Base-by-base conservation (phyloP, 2,888 invertebrate species). In the Harpalus rubripes region DNA sequence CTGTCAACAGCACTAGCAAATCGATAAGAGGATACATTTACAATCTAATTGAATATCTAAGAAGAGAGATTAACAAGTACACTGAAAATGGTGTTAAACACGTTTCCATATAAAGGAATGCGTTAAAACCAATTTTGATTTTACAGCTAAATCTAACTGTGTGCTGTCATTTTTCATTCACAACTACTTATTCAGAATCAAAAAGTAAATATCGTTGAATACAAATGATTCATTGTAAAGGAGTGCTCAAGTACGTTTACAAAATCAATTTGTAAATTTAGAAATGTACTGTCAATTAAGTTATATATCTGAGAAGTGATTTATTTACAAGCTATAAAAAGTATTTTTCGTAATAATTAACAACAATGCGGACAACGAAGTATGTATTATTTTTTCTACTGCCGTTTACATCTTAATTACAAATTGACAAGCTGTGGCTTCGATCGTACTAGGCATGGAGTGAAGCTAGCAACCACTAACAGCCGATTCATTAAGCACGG, bases 41-140 rank as follows among this genome's bases (percentile, higher is more conserved):
- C 72, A 74, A 74, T 74, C 72, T 74, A 74, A 74, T 74, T 44
- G 72, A 74, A 74, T 74, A 74, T 74, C 72, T 22, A 74, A 74
- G 72, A 74, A 41, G 72, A 58, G 78, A 78, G 59, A 78, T 58
- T 59, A 78, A 78, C 78, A 78, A 32, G 59, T 78, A 15, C 32
- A 22, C 26, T 56, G 59, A 78, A 78, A 76, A 58, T 78, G 56
- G 59, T 26, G 78, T 78, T 78, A 78, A 78, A 78, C 78, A 58
- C 56, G 78, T 78, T 78, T 78, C 78, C 78, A 7, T 78, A 78
- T 78, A 78, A 78, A 78, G 78, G 7, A 58, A 44, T 44, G 72
- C 44, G 44, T 44, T 74, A n/a, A 44, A 12, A 41, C 16, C 52
- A 74, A 44, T 74, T 44, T 52, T 18, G 52, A 74, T 18, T 74